Evolutionary conservation across 2,888 invertebrate species (phyloP), one percentile per base, ranked within the genome.

Genomic region (Synergus gifuensis): DNA sequence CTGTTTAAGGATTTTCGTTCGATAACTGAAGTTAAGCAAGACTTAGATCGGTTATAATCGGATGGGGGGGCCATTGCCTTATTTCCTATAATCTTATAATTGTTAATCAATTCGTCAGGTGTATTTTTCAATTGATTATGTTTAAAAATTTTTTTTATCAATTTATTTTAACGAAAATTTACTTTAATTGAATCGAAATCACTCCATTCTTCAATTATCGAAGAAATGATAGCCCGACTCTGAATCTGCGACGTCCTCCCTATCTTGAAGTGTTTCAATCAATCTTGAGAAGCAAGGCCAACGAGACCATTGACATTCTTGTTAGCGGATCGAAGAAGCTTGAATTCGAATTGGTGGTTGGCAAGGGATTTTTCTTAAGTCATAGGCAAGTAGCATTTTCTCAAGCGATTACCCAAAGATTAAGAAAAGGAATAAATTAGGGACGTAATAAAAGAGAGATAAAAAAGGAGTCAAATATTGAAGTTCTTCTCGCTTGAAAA

Each of bases 341-440:
- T 86, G 86, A 86, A 85, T 85, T 79, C 36, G 84, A 86, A 86
- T 86, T 86, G 85, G 86, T 84, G 81, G 81, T 49, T 49, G 49
- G 49, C 16, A 14, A 12, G 4, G 4, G 16, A 16, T 16, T 14
- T 49, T 49, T 16, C 4, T 46, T 9, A 11, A 49, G 76, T 9
- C 54, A 66, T 46, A 58, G 9, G 42, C 60, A 54, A 22, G 63
- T 40, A 40, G 49, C 49, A 49, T 14, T 49, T 49, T 49, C 49
- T 49, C 49, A 5, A 16, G 49, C 4, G 49, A 49, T 49, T 49
- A 49, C 2, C 49, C 16, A 5, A 12, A 12, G 49, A 49, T 16
- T 14, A 4, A 16, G 49, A 49, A 5, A 49, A 49, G 12, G 49
- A 49, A 49, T 5, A 2, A 49, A 49, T 28, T 28, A 28, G 2